These are phyloP conservation scores for Salarias fasciatus DNA, from an alignment of 2,797 vertebrate species.

Conservation along the genomic window DNA sequence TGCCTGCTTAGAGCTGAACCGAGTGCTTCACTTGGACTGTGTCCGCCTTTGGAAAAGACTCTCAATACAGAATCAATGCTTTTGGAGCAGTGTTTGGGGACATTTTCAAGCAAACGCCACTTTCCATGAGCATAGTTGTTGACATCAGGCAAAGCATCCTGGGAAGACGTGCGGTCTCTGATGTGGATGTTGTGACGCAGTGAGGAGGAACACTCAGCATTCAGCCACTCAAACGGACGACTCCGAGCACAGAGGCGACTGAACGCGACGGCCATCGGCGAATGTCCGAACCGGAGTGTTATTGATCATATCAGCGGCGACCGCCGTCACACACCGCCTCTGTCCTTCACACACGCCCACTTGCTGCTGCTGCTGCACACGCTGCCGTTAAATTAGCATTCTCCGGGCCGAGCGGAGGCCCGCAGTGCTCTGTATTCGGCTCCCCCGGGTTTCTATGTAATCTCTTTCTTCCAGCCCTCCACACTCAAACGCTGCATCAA, in stretches of 20 bases:
- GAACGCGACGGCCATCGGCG: conserved; percentile 18
- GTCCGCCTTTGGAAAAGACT: too few species aligned
- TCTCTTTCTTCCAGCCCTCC: conserved; percentile 57
- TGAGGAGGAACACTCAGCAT: too few species aligned
- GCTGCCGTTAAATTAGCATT: conserved; percentile 46
- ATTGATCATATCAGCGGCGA: conserved; percentile 30
- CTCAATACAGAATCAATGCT: too few species aligned
- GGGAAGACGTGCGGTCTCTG: too few species aligned
- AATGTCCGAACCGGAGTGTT: conserved; percentile 21
- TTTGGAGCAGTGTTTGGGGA: too few species aligned
- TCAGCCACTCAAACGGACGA: too few species aligned
- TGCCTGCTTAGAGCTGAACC: too few species aligned
- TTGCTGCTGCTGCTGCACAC: not conserved
- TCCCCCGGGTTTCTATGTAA: conserved; percentile 53
- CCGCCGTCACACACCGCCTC: not conserved
- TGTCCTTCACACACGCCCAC: not conserved
- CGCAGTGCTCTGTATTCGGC: conserved; percentile 39
- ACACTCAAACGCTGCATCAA: conserved; percentile 1
- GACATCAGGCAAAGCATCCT: too few species aligned
- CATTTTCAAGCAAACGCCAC: too few species aligned
- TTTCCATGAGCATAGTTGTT: too few species aligned
- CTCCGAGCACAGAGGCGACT: not conserved
- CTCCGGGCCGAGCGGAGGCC: conserved; percentile 34
- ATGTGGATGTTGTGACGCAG: too few species aligned
- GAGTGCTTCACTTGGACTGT: too few species aligned